Percentiles rank a stretch among this genome's conserved stretches.
phyloP scores from a whole-genome alignment of 1,140 invertebrate species.

The Sinonovacula constricta region DNA sequence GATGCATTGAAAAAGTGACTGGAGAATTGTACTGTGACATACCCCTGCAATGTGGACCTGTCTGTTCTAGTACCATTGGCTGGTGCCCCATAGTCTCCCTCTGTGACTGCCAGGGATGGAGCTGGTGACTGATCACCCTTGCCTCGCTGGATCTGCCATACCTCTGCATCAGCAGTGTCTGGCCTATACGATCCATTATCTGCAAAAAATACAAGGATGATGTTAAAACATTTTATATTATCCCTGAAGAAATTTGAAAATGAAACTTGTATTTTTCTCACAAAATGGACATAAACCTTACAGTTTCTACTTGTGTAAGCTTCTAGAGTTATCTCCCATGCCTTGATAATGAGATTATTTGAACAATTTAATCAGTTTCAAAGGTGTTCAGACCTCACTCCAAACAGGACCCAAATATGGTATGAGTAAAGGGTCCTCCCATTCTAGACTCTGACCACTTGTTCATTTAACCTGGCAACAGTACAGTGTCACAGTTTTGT shows the following conservation, averaged over 20 bases:
- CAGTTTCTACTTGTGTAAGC: conserved; percentile 15
- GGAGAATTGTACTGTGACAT: too few relatives aligned
- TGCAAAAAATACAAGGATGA: conserved; percentile 11
- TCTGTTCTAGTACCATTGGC: conserved; percentile 33
- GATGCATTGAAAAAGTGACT: too few relatives aligned
- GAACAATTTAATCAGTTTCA: too few relatives aligned
- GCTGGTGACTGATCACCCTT: conserved; percentile 52
- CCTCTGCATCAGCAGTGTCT: conserved; percentile 71
- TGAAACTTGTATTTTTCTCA: background rate
- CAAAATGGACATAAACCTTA: background rate
- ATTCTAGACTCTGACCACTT: too few relatives aligned
- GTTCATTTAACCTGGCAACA: too few relatives aligned
- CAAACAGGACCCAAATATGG: too few relatives aligned
- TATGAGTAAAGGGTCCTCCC: too few relatives aligned
- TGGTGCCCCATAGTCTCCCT: conserved; percentile 57
- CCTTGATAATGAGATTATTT: too few relatives aligned
- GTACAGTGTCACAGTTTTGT: too few relatives aligned
- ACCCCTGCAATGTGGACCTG: conserved; percentile 58
- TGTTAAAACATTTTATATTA: background rate
- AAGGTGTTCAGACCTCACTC: too few relatives aligned
- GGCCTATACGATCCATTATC: conserved; percentile 60
- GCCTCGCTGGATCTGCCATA: conserved; percentile 63
- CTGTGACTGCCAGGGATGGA: conserved; percentile 58
- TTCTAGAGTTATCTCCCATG: too few relatives aligned
- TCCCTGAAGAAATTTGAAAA: background rate